phyloP scores from a whole-genome alignment of 2,113 vertebrate species.

The Climacteris rufus region DNA sequence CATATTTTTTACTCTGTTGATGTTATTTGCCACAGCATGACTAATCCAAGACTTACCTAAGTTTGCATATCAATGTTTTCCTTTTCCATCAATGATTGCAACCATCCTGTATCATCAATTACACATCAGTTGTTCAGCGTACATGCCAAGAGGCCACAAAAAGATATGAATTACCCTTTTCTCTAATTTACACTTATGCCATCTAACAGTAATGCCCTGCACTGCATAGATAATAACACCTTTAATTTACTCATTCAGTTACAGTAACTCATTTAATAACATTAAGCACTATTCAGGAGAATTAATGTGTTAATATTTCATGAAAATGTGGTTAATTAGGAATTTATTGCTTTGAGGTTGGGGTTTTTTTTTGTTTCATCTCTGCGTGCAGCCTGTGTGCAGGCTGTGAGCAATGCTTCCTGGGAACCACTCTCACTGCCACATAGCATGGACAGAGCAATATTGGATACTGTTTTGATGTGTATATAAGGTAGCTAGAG shows the following conservation, averaged over 20 bases:
- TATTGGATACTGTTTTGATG: background rate
- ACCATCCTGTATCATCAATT: background rate
- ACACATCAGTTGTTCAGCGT: background rate
- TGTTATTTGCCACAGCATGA: background rate
- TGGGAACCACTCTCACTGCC: background rate
- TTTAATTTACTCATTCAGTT: background rate
- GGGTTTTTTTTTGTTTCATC: background rate
- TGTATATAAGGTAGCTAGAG: background rate
- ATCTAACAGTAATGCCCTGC: background rate
- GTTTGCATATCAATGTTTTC: background rate
- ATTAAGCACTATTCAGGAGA: background rate
- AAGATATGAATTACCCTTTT: background rate
- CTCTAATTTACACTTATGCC: background rate
- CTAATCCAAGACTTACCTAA: background rate
- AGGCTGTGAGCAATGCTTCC: background rate
- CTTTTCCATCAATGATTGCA: background rate
- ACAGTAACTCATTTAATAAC: background rate
- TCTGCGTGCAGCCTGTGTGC: background rate
- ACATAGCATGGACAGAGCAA: accelerated
- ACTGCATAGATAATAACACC: background rate
- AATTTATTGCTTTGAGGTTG: background rate
- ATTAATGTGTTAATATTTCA: background rate
- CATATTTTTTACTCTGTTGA: background rate
- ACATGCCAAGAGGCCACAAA: background rate
- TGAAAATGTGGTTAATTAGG: background rate